A percentile compares a stretch with the other conserved stretches of the same genome.
Conservation (phyloP, 2,797 vertebrate genomes). For the Etheostoma nigrum region DNA sequence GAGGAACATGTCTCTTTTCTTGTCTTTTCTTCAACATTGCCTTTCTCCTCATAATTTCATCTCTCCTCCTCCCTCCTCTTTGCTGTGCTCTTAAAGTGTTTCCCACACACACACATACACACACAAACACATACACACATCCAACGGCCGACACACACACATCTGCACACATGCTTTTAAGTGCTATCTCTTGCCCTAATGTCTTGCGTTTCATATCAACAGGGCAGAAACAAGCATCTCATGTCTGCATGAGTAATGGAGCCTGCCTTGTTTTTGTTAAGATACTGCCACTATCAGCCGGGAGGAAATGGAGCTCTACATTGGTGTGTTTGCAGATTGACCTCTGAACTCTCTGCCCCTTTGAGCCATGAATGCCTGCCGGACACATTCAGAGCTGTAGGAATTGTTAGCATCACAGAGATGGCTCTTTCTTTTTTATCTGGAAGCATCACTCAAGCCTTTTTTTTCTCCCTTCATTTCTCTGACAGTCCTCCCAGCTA, state of each 20-base stretch:
- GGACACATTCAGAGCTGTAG: conserved; percentile 44
- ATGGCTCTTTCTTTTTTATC: conserved; percentile 57
- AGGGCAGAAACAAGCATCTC: conserved; percentile 46
- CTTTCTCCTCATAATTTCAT: conserved; percentile 29
- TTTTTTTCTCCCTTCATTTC: conserved; percentile 26
- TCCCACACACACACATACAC: conserved; percentile 10
- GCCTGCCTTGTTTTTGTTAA: conserved; percentile 35
- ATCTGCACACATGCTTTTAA: conserved; percentile 52
- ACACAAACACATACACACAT: neutral
- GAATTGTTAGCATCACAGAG: conserved; percentile 38
- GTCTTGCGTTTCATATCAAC: conserved; percentile 48
- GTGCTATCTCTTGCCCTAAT: conserved; percentile 22
- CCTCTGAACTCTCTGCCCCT: conserved; percentile 66
- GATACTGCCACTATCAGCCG: conserved; percentile 14
- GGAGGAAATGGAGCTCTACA: conserved; percentile 40
- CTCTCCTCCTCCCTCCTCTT: conserved; percentile 20
- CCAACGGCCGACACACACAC: conserved; percentile 23
- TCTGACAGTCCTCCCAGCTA: conserved; percentile 50
- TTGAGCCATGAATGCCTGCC: conserved; percentile 38
- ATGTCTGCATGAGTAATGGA: conserved; percentile 53
- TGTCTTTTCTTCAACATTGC: conserved; percentile 9
- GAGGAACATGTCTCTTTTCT: conserved; percentile 35
- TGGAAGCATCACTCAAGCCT: conserved; percentile 56
- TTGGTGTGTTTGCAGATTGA: conserved; percentile 52
- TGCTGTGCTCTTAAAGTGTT: conserved; percentile 42